Evolutionary conservation across 2,888 invertebrate genomes (phyloP).

Genomic region (Caenorhabditis drosophilae): DNA sequence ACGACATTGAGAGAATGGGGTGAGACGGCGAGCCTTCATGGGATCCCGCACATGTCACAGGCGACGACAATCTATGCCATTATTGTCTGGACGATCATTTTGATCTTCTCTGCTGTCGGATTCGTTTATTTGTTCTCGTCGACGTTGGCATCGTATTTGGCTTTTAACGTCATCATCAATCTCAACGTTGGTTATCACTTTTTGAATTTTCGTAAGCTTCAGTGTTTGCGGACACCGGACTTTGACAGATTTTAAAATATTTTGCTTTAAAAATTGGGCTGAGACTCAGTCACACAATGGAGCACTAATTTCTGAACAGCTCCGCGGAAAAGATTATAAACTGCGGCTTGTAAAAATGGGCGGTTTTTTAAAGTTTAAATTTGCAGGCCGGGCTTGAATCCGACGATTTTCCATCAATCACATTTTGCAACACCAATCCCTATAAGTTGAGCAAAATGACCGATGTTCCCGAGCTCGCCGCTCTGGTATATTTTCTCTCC

Average conservation of each 20-base stretch:
- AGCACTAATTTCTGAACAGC: too few species aligned
- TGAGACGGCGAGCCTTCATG: slow-evolving; percentile 52
- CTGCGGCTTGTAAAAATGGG: too few species aligned
- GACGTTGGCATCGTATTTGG: slow-evolving; percentile 45
- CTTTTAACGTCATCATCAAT: slow-evolving; percentile 49
- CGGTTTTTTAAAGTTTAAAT: too few species aligned
- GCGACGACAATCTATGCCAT: slow-evolving; percentile 42
- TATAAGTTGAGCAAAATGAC: slow-evolving; percentile 54
- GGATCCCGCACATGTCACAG: slow-evolving; percentile 54
- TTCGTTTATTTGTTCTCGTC: slow-evolving; percentile 55
- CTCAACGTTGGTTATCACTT: slow-evolving; percentile 37
- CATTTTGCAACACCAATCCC: slow-evolving; percentile 60
- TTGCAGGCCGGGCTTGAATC: slow-evolving; percentile 51
- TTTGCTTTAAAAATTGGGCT: too few species aligned
- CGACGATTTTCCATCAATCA: slow-evolving; percentile 52
- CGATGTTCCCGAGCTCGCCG: slow-evolving; percentile 44
- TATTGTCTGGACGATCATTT: slow-evolving; percentile 49
- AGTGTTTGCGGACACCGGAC: too few species aligned
- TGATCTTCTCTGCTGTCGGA: slow-evolving; percentile 45
- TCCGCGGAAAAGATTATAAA: too few species aligned
- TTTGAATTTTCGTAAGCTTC: background rate
- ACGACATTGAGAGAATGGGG: slow-evolving; percentile 50
- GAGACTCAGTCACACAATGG: too few species aligned
- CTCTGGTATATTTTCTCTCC: slow-evolving; percentile 26
- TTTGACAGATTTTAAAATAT: too few species aligned